These are phyloP conservation scores for Oryzias sinensis DNA, from an alignment of 2,797 vertebrate genomes.

Conservation along the genomic window DNA sequence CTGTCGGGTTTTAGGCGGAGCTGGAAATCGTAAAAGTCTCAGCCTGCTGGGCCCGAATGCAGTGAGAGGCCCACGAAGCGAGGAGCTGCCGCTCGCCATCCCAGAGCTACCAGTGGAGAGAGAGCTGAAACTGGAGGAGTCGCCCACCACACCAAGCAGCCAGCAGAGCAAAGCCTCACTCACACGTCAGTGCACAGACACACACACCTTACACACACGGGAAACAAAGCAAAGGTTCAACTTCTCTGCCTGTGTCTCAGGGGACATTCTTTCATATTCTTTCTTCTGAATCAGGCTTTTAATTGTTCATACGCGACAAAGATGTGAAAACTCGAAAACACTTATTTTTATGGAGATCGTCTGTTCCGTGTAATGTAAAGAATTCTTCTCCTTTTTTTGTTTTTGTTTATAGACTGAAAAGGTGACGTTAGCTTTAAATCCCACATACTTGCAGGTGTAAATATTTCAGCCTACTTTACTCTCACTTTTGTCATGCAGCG, in stretches of 20 bases:
- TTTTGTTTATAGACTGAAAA: too few species aligned
- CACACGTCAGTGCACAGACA: conserved; percentile 70
- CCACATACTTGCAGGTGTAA: neutral
- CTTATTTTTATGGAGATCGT: too few species aligned
- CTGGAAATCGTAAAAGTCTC: conserved; percentile 64
- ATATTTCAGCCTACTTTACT: neutral
- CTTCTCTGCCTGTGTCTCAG: too few species aligned
- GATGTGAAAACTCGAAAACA: too few species aligned
- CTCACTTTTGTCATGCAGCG: conserved; percentile 59
- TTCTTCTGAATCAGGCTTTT: too few species aligned
- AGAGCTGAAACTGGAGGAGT: conserved; percentile 83
- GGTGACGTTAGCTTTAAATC: neutral
- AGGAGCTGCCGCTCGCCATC: conserved; percentile 81
- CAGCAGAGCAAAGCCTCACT: conserved; percentile 69
- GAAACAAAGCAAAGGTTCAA: too few species aligned
- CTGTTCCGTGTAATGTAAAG: too few species aligned
- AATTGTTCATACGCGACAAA: too few species aligned
- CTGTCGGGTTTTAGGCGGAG: conserved; percentile 11
- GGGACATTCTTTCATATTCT: too few species aligned
- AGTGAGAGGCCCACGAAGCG: conserved; percentile 67
- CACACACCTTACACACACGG: too few species aligned
- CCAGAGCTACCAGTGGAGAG: conserved; percentile 84
- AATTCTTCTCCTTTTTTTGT: too few species aligned
- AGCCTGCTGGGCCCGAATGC: conserved; percentile 61
- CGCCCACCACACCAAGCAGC: conserved; percentile 73